Conservation (phyloP, 2,888 invertebrate species). For the Phyto melanocephala region DNA sequence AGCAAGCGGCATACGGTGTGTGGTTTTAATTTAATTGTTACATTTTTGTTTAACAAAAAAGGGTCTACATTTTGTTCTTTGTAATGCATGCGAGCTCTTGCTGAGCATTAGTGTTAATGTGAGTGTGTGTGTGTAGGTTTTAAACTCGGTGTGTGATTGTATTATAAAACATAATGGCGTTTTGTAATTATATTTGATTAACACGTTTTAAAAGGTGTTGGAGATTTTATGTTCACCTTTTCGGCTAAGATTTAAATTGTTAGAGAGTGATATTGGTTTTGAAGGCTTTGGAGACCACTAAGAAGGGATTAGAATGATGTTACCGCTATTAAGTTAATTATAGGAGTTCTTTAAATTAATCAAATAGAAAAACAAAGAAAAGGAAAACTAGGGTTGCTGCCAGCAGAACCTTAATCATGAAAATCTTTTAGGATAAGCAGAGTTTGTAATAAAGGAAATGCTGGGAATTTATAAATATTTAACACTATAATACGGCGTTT, state of each 20-base stretch:
- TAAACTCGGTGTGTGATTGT: background rate
- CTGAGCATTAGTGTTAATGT: slow-evolving; percentile 24
- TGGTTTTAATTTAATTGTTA: background rate
- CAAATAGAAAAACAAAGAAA: background rate
- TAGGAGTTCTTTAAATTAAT: slow-evolving; percentile 1
- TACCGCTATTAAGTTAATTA: background rate
- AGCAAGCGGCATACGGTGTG: slow-evolving; percentile 9
- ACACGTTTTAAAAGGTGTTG: background rate
- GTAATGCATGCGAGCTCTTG: slow-evolving; percentile 1
- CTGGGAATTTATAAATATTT: too few relatives aligned
- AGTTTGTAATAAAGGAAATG: too few relatives aligned
- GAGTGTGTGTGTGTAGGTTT: background rate
- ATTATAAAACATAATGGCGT: slow-evolving; percentile 45
- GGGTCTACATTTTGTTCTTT: background rate
- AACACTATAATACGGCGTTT: too few relatives aligned
- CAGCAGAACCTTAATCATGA: too few relatives aligned
- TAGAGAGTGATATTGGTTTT: too few relatives aligned
- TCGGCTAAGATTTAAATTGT: too few relatives aligned
- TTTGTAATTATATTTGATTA: slow-evolving; percentile 49
- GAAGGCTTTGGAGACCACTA: background rate
- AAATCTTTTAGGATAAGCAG: too few relatives aligned
- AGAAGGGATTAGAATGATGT: background rate
- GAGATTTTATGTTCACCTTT: background rate
- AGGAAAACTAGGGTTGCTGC: too few relatives aligned
- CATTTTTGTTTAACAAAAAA: background rate